phyloP scores from a whole-genome alignment of 2,113 vertebrate species.

The Numida meleagris region DNA sequence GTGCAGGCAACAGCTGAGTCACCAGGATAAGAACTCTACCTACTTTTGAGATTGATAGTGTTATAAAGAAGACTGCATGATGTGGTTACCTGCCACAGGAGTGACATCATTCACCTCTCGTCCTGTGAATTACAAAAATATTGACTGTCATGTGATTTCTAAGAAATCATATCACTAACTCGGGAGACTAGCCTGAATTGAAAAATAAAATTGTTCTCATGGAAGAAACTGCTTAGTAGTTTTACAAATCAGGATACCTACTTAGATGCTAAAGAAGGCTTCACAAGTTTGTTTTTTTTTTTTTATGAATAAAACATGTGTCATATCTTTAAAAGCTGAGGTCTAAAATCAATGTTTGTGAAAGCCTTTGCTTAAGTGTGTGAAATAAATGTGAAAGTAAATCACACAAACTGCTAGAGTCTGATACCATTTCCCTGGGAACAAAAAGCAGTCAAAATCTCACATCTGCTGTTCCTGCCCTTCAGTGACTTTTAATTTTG shows the following conservation, averaged over 20 bases:
- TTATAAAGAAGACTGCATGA: neutral
- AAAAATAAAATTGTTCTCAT: neutral
- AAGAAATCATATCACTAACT: neutral
- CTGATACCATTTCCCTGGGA: slow-evolving; percentile 60
- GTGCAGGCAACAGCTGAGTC: neutral
- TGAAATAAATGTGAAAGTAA: slow-evolving; percentile 23
- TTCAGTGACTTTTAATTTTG: slow-evolving; percentile 63
- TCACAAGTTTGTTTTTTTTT: neutral
- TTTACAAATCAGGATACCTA: neutral
- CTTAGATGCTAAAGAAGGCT: neutral
- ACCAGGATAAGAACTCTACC: neutral
- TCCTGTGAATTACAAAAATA: neutral
- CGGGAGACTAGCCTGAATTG: neutral
- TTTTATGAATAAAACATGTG: neutral
- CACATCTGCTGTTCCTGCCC: slow-evolving; percentile 65
- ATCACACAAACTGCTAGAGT: neutral
- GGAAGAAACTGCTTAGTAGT: neutral
- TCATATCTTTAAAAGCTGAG: neutral
- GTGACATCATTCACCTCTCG: neutral
- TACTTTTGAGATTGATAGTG: neutral
- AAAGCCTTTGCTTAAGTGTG: neutral
- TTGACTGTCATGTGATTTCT: neutral
- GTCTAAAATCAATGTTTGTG: slow-evolving; percentile 7
- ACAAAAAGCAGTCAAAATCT: slow-evolving; percentile 60
- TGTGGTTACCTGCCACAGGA: neutral